Base-by-base conservation (phyloP, 2,113 vertebrate species). In the Coturnix japonica region DNA sequence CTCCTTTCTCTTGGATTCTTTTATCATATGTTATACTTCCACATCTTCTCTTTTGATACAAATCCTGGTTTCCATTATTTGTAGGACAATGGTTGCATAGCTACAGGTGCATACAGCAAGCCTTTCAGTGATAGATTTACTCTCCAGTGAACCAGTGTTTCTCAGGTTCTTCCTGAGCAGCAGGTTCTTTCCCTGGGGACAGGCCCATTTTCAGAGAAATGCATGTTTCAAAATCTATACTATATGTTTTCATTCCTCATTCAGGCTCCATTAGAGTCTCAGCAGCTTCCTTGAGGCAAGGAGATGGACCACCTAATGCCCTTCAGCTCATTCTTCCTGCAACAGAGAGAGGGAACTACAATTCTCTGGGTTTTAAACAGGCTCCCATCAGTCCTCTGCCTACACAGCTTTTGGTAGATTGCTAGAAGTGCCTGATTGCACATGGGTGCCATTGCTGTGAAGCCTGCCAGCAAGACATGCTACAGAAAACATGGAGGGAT, bases 181-280 rank as follows among this genome's bases (percentile, higher is more conserved):
- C 8, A 46, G 37, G 9, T 57, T 35, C 35, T 21, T 57, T 65
- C 26, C 56, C 31, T 22, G 11, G 5, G 26, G 16, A 7, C 57
- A 83, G n/a, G 33, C 28, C 31, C 6, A 69, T 0, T 78, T 79
- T 72, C 44, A 72, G 44, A 57, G 35, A 51, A 18, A 4, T 0
- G 0, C 2, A 2, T 43, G 2, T 43, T 8, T 85, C 35, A 35
- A 43, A 82, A 20, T 57, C 33, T 1, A 2, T 7, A 9, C 3
- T 37, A 35, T 57, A 88, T 74, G 70, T 64, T 26, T 47, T 64
- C 54, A 65, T 87, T 84, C 44, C 44, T 54, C 37, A 23, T 23
- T 23, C 37, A 46, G 31, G 2, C 26, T 76, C 28, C 51, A 25
- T 8, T 5, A 3, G 2, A 15, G 10, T 6, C 69, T 84, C 53